phyloP scores from a whole-genome alignment of 2,113 vertebrate species.

The Gavialis gangeticus region DNA sequence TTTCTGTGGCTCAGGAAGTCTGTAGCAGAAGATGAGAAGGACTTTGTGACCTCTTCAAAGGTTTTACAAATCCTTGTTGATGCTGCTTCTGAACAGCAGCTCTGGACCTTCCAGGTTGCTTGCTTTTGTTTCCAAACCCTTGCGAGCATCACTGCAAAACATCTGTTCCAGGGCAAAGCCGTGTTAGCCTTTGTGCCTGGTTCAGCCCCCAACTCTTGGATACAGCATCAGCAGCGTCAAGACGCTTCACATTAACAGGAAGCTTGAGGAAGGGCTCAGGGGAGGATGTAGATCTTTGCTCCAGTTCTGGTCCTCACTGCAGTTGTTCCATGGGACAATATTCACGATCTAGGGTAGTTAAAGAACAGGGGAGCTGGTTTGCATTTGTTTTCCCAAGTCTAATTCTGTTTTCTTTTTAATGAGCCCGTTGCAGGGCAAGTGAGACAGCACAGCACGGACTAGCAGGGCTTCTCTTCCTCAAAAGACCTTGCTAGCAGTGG shows the following conservation, averaged over 20 bases:
- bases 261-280: neutral
- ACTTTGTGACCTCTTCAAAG: neutral
- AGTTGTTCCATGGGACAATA: neutral
- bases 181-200: neutral
- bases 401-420: neutral
- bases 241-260: neutral
- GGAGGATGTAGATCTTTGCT: neutral
- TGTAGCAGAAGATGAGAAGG: neutral
- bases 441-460: neutral
- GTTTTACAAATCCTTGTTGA: rapidly evolving
- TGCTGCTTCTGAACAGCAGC: neutral
- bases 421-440: neutral
- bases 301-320: neutral
- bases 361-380: neutral
- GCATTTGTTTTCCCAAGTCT: neutral
- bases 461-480: neutral
- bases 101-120: neutral
- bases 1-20: neutral
- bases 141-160: neutral
- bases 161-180: neutral
- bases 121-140: neutral
- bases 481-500: neutral
- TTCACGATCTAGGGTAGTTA: neutral
- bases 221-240: neutral
- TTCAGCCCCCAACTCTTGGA: neutral